A percentile compares a stretch with the other conserved stretches of the same genome.
Conservation (phyloP, 2,888 invertebrate genomes). For the Acrocyrtus sp. region DNA sequence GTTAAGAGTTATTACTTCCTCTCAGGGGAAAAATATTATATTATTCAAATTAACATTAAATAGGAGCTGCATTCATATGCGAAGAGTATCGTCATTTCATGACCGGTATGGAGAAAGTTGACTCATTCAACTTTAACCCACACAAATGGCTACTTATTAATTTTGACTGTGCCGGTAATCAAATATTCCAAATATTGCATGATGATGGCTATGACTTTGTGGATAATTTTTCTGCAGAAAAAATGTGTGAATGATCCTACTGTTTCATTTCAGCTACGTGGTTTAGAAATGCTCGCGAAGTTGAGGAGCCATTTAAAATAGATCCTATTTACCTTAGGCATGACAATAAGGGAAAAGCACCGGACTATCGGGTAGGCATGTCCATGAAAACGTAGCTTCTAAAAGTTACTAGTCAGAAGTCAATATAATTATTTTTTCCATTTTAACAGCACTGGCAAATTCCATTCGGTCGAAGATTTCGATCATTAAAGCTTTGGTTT, state of each 20-base stretch:
- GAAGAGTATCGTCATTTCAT: constrained; percentile 93
- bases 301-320: constrained; percentile 96
- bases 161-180: constrained; percentile 97
- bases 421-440: too few species aligned
- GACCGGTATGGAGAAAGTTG: constrained; percentile 87
- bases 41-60: too few species aligned
- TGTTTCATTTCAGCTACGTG: constrained; percentile 55
- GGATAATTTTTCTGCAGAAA: too few species aligned
- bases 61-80: constrained; percentile 91
- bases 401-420: too few species aligned
- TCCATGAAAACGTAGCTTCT: too few species aligned
- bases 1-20: background rate
- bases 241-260: background rate
- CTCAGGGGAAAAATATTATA: too few species aligned
- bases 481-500: constrained; percentile 95
- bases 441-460: constrained; percentile 97
- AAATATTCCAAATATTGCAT: too few species aligned
- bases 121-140: constrained; percentile 98
- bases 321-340: constrained; percentile 97
- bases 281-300: constrained; percentile 85
- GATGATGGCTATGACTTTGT: constrained; percentile 67
- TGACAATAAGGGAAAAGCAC: constrained; percentile 87
- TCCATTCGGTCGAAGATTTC: constrained; percentile 90
- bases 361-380: constrained; percentile 81
- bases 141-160: constrained; percentile 99